These are phyloP conservation scores for Tholera decimalis DNA, from an alignment of 2,888 invertebrate species.

Conservation along the genomic window DNA sequence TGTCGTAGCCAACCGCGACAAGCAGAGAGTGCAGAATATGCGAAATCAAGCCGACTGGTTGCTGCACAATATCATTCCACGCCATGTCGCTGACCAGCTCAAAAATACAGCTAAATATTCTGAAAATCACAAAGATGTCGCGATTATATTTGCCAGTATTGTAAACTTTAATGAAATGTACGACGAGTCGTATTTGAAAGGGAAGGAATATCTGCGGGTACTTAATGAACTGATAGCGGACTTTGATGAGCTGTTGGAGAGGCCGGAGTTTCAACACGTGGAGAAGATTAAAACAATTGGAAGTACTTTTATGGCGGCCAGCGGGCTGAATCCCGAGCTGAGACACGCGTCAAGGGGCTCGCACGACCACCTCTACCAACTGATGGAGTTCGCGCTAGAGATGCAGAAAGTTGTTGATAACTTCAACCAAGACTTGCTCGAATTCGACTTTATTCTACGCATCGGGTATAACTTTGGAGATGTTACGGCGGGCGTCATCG, in stretches of 20 bases:
- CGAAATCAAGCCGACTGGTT: conserved; percentile 99
- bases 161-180: conserved; percentile 99
- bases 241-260: conserved; percentile 97
- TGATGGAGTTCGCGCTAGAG: conserved; percentile 98
- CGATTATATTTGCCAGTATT: conserved; percentile 98
- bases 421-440: conserved; percentile 97
- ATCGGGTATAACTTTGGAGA: conserved; percentile 98
- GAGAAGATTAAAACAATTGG: conserved; percentile 99
- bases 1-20: conserved; percentile 97
- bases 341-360: conserved; percentile 93
- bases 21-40: conserved; percentile 97
- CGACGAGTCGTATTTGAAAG: conserved; percentile 98
- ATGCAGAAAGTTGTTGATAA: conserved; percentile 97
- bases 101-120: conserved; percentile 98
- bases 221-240: conserved; percentile 99
- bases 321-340: conserved; percentile 96
- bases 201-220: conserved; percentile 98
- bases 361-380: conserved; percentile 95
- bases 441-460: conserved; percentile 96
- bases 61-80: conserved; percentile 98
- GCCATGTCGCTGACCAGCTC: conserved; percentile 98
- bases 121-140: conserved; percentile 97
- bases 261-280: conserved; percentile 95
- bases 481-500: conserved; percentile 99
- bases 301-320: conserved; percentile 99